These are phyloP conservation scores for Amphiprion ocellaris DNA, from an alignment of 2,113 vertebrate species.

Conservation along the genomic window DNA sequence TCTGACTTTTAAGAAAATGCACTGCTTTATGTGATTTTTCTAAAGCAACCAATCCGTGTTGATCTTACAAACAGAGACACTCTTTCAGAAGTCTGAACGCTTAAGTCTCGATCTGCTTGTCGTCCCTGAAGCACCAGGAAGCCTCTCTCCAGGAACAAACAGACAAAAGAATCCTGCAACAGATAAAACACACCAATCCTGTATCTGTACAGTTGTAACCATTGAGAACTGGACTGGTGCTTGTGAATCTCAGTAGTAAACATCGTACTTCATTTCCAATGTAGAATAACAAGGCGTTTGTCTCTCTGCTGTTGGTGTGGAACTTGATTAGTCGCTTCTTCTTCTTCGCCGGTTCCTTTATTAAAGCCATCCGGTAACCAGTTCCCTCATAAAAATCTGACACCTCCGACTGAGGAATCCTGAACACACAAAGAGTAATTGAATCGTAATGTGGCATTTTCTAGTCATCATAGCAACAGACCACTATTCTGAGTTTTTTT, in stretches of 20 bases:
- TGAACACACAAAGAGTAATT: slow-evolving; percentile 19
- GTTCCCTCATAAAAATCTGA: slow-evolving; percentile 90
- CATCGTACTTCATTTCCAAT: slow-evolving; percentile 84
- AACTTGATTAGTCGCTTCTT: slow-evolving; percentile 77
- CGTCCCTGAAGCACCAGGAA: slow-evolving; percentile 62
- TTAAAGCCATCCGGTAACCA: slow-evolving; percentile 85
- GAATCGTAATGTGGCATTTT: neutral
- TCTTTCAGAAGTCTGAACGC: slow-evolving; percentile 38
- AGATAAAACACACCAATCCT: neutral
- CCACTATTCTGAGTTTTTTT: neutral
- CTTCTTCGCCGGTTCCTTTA: slow-evolving; percentile 17
- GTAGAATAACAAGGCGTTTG: slow-evolving; percentile 88
- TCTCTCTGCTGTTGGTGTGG: slow-evolving; percentile 84
- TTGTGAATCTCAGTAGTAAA: neutral
- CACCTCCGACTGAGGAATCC: slow-evolving; percentile 30
- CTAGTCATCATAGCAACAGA: neutral
- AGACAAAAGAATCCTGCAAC: slow-evolving; percentile 85
- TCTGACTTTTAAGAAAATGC: neutral
- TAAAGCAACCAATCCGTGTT: neutral
- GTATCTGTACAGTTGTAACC: neutral
- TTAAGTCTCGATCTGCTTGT: slow-evolving; percentile 22
- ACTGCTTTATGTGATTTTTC: neutral
- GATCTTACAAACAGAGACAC: slow-evolving; percentile 72
- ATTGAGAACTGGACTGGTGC: neutral
- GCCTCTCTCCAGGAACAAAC: slow-evolving; percentile 85